These are phyloP conservation scores for Acanthis flammea DNA, from an alignment of 2,797 vertebrate genomes.

Conservation along the genomic window DNA sequence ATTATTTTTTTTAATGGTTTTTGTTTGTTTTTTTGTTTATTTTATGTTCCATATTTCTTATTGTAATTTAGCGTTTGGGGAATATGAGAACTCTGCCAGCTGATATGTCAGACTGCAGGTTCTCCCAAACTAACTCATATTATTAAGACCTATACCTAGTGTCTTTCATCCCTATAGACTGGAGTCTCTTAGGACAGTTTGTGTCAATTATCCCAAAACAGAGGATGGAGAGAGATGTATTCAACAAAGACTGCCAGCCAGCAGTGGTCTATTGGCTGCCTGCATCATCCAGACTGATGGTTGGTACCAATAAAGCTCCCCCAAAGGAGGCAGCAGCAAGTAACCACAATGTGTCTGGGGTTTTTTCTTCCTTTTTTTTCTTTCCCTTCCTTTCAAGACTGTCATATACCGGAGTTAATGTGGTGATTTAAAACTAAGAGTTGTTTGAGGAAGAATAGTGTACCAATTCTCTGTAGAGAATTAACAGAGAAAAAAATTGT, in stretches of 20 bases:
- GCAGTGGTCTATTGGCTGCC: neutral
- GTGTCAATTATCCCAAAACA: neutral
- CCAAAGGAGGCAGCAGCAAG: neutral
- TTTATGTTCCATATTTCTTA: neutral
- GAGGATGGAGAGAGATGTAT: neutral
- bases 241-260: neutral
- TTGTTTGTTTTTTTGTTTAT: no score
- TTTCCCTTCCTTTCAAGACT: neutral
- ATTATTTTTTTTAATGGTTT: rapidly evolving
- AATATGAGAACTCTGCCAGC: neutral
- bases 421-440: neutral
- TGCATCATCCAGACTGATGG: neutral
- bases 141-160: neutral
- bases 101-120: neutral
- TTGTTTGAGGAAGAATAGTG: neutral
- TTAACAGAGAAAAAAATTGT: neutral
- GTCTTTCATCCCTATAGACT: neutral
- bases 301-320: neutral
- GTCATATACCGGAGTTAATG: neutral
- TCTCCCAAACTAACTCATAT: neutral
- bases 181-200: neutral
- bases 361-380: rapidly evolving
- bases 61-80: neutral
- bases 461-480: neutral
- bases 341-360: neutral